Evolutionary conservation across 2,888 invertebrate species (phyloP).

Genomic region (Drosophila incognita): DNA sequence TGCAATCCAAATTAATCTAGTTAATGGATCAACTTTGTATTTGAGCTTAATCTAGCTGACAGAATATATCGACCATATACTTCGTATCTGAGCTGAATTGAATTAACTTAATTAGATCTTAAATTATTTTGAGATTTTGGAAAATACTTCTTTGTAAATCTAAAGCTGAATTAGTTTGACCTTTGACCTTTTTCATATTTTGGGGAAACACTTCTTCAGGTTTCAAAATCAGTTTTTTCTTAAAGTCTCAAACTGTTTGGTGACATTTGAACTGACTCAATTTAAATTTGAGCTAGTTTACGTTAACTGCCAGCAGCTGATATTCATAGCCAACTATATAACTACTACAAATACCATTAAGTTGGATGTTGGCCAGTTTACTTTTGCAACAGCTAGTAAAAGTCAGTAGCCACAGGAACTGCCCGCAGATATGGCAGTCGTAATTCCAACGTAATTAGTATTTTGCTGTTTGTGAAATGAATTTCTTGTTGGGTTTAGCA

Average conservation of each 20-base stretch:
- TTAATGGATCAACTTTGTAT: background rate
- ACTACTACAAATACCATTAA: background rate
- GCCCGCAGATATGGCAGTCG: background rate
- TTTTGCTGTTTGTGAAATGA: constrained; percentile 14
- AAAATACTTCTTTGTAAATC: background rate
- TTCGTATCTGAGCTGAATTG: background rate
- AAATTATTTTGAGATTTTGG: background rate
- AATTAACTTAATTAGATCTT: background rate
- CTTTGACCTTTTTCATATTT: too few species aligned
- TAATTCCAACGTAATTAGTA: constrained; percentile 18
- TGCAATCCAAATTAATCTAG: background rate
- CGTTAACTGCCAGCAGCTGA: background rate
- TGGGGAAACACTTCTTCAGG: background rate
- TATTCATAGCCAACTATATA: background rate
- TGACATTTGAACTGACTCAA: background rate
- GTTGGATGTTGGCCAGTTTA: background rate
- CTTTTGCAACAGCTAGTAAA: background rate
- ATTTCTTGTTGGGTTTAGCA: constrained; percentile 17
- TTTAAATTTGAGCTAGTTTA: background rate
- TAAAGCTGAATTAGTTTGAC: background rate
- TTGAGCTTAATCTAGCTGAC: background rate
- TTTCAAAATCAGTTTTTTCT: background rate
- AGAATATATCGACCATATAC: too few species aligned
- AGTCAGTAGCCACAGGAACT: constrained; percentile 4
- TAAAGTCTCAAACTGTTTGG: background rate